phyloP scores from a whole-genome alignment of 2,113 vertebrate species.

The Otus sunia region DNA sequence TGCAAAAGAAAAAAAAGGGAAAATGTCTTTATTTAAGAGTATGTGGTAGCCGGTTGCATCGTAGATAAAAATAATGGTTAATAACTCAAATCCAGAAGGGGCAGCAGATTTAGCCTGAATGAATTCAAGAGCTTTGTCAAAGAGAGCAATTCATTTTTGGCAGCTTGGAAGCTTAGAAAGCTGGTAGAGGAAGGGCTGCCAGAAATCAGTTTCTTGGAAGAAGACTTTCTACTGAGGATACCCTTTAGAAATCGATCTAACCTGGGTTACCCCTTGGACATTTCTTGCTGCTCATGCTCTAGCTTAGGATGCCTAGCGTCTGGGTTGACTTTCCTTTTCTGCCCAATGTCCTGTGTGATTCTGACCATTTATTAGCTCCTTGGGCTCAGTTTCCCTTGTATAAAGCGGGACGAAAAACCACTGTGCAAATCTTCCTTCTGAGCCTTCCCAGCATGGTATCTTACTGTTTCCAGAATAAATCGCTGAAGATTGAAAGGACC shows the following conservation, averaged over 20 bases:
- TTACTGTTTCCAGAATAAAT: background rate
- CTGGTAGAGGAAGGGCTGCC: background rate
- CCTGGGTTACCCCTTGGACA: background rate
- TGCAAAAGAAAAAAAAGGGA: background rate
- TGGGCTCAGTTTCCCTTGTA: background rate
- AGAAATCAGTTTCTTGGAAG: background rate
- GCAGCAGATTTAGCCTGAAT: background rate
- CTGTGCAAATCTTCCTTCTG: background rate
- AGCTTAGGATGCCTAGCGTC: background rate
- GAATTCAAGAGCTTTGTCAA: constrained; percentile 33
- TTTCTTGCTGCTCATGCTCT: background rate
- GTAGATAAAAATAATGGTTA: background rate
- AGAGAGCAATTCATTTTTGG: constrained; percentile 20
- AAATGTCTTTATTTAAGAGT: background rate
- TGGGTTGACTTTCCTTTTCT: background rate
- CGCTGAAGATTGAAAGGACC: background rate
- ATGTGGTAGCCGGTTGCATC: background rate
- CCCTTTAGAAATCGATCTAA: background rate
- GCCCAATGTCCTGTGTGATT: background rate
- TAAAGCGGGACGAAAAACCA: background rate
- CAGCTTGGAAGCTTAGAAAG: constrained; percentile 7
- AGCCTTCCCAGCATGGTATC: background rate
- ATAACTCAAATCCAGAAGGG: background rate
- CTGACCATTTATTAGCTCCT: background rate
- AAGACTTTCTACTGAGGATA: background rate